These are phyloP conservation scores for Amazona finschi DNA, from an alignment of 2,797 vertebrate genomes.

Conservation along the genomic window DNA sequence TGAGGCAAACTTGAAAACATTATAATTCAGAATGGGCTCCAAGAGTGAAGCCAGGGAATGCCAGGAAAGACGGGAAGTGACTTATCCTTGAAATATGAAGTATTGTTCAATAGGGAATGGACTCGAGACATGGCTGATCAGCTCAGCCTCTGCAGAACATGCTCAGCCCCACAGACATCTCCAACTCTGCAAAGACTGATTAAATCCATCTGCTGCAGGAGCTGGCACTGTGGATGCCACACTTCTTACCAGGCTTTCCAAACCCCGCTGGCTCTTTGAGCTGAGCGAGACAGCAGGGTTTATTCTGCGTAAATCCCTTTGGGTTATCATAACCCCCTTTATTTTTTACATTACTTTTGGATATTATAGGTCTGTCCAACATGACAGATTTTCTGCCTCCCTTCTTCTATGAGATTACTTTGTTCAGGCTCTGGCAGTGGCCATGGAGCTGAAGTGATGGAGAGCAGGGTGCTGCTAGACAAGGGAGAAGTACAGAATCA, in stretches of 20 bases:
- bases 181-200: background rate
- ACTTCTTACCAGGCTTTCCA: background rate
- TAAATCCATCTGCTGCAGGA: background rate
- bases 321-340: background rate
- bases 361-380: background rate
- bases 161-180: background rate
- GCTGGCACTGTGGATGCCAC: background rate
- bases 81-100: slow-evolving; percentile 49
- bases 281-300: background rate
- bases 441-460: background rate
- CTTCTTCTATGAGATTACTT: background rate
- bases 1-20: slow-evolving; percentile 1
- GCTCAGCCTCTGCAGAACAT: background rate
- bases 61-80: slow-evolving; percentile 57
- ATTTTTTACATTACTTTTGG: background rate
- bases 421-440: background rate
- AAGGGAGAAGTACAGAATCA: background rate
- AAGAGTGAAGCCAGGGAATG: background rate
- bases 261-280: background rate
- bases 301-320: background rate
- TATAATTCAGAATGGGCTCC: background rate
- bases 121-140: background rate
- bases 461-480: background rate
- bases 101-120: slow-evolving; percentile 22
- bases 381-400: background rate